Evolutionary conservation across 2,113 vertebrate genomes (phyloP).

Genomic region (Grallaria varia): DNA sequence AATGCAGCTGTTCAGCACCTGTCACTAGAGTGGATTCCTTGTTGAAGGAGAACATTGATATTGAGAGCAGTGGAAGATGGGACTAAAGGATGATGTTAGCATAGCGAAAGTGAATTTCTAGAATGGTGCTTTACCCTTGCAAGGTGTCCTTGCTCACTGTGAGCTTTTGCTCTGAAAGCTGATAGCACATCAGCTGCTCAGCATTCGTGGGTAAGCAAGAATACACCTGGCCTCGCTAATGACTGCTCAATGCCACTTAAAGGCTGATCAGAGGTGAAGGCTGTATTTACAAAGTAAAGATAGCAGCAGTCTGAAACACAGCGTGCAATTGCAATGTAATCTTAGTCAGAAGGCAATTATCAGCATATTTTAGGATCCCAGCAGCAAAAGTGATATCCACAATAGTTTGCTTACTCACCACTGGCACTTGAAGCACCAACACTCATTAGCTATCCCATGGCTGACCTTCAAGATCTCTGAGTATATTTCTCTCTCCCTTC

Average conservation of each 20-base stretch:
- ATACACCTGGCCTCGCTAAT: slow-evolving; percentile 44
- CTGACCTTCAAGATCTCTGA: background rate
- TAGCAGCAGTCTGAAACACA: background rate
- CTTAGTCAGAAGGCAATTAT: background rate
- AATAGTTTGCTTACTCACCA: background rate
- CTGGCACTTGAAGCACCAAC: background rate
- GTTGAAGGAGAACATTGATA: background rate
- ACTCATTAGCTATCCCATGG: background rate
- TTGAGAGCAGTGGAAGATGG: background rate
- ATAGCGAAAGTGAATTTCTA: background rate
- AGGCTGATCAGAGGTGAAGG: background rate
- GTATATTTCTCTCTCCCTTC: background rate
- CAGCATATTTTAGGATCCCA: background rate
- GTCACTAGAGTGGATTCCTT: background rate
- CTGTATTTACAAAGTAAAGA: slow-evolving; percentile 18
- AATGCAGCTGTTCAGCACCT: background rate
- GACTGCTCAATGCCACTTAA: slow-evolving; percentile 40
- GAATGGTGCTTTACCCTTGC: background rate
- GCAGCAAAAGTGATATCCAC: background rate
- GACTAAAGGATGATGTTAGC: background rate
- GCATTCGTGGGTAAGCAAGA: slow-evolving; percentile 31
- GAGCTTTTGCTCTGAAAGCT: slow-evolving; percentile 16
- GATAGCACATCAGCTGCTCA: slow-evolving; percentile 16
- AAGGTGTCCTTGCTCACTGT: background rate
- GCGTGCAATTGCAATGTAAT: background rate